These are phyloP conservation scores for Mohoua ochrocephala DNA, from an alignment of 2,113 vertebrate genomes.

Conservation along the genomic window DNA sequence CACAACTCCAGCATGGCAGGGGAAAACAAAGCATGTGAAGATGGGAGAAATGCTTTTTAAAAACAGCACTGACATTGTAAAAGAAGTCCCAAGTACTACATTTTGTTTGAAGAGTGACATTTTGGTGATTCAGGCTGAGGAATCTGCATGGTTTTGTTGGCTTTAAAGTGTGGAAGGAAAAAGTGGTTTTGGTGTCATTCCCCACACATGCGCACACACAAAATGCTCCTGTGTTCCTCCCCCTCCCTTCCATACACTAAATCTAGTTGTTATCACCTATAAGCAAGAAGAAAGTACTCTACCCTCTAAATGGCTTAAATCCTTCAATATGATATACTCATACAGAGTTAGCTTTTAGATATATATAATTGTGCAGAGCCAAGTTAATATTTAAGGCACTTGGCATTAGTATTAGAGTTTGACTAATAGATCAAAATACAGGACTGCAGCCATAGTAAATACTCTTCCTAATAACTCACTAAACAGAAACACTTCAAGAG, in stretches of 20 bases:
- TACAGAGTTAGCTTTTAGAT: background rate
- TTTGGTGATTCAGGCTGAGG: background rate
- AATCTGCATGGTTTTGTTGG: background rate
- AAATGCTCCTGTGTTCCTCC: background rate
- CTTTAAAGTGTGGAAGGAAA: background rate
- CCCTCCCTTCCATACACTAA: background rate
- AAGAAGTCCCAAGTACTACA: background rate
- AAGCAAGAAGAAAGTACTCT: background rate
- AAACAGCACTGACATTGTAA: background rate
- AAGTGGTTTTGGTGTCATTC: background rate
- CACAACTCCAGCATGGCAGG: background rate
- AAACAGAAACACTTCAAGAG: background rate
- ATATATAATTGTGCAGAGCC: background rate
- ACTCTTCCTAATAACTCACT: background rate
- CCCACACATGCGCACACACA: background rate
- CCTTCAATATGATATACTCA: background rate
- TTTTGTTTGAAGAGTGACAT: background rate
- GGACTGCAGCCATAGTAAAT: background rate
- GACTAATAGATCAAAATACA: background rate
- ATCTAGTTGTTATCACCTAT: background rate
- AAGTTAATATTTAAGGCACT: slow-evolving; percentile 7
- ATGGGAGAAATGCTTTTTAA: background rate
- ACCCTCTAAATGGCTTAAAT: background rate
- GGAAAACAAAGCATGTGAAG: background rate
- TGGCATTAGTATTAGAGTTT: background rate